Evolutionary conservation across 2,797 vertebrate species (phyloP).

Genomic region (Eulemur albifrons): DNA sequence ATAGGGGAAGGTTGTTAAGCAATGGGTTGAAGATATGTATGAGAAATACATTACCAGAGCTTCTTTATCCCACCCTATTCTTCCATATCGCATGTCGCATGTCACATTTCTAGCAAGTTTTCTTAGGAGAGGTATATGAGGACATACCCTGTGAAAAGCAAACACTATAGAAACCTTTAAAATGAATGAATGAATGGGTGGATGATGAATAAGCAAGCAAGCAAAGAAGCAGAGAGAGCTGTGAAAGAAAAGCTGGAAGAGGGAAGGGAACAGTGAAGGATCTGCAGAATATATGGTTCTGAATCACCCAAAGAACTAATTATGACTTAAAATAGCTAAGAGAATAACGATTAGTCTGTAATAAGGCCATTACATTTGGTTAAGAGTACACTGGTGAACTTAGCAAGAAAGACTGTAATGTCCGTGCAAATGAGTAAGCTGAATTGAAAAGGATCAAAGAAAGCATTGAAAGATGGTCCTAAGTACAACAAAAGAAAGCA

Average conservation of each 20-base stretch:
- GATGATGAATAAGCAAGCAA: slow-evolving; percentile 4
- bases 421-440: slow-evolving; percentile 70
- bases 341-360: slow-evolving; percentile 56
- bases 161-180: slow-evolving; percentile 8
- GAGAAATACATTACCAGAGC: slow-evolving; percentile 2
- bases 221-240: background rate
- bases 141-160: background rate
- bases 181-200: background rate
- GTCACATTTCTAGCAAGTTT: background rate
- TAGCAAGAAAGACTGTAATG: slow-evolving; percentile 68
- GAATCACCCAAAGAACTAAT: slow-evolving; percentile 64
- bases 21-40: background rate
- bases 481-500: slow-evolving; percentile 66
- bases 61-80: background rate
- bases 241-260: slow-evolving; percentile 49
- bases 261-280: slow-evolving; percentile 31
- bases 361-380: slow-evolving; percentile 63
- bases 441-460: slow-evolving; percentile 77
- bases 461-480: slow-evolving; percentile 67
- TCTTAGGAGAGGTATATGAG: background rate
- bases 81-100: background rate
- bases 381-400: slow-evolving; percentile 54
- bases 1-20: background rate
- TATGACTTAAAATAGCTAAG: slow-evolving; percentile 66
- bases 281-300: slow-evolving; percentile 58